These are phyloP conservation scores for Amblyteles armatorius DNA, from an alignment of 2,888 invertebrate genomes.

Conservation along the genomic window DNA sequence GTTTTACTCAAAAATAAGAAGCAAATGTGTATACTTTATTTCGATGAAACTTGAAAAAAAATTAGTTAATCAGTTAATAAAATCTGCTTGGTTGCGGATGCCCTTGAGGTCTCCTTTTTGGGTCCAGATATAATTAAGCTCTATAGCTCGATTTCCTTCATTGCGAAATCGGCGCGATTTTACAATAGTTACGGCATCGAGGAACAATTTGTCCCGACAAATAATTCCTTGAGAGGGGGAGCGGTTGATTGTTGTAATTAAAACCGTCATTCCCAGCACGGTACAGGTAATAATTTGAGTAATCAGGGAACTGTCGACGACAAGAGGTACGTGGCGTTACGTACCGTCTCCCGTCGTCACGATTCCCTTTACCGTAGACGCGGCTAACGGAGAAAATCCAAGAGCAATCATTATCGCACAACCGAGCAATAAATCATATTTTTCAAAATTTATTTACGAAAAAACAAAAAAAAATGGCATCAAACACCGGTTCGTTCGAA, in stretches of 20 bases:
- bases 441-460: not conserved
- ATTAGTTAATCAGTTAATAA: too few species aligned
- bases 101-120: not conserved
- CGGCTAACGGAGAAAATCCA: not conserved
- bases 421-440: not conserved
- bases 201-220: not conserved
- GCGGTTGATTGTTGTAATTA: slow-evolving; percentile 4
- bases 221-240: too few species aligned
- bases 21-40: not conserved
- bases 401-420: slow-evolving; percentile 14
- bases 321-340: not conserved
- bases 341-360: slow-evolving; percentile 20
- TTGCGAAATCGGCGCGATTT: not conserved
- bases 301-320: slow-evolving; percentile 28
- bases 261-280: not conserved
- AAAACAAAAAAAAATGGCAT: not conserved
- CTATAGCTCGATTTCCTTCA: not conserved
- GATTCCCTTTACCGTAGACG: slow-evolving; percentile 4
- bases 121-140: not conserved
- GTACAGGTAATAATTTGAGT: slow-evolving; percentile 35
- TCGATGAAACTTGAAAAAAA: not conserved
- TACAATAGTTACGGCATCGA: not conserved
- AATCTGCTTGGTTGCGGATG: not conserved
- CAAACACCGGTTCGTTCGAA: too few species aligned
- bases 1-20: not conserved